Base-by-base conservation (phyloP, 1,140 invertebrate genomes). In the Hyles euphorbiae region DNA sequence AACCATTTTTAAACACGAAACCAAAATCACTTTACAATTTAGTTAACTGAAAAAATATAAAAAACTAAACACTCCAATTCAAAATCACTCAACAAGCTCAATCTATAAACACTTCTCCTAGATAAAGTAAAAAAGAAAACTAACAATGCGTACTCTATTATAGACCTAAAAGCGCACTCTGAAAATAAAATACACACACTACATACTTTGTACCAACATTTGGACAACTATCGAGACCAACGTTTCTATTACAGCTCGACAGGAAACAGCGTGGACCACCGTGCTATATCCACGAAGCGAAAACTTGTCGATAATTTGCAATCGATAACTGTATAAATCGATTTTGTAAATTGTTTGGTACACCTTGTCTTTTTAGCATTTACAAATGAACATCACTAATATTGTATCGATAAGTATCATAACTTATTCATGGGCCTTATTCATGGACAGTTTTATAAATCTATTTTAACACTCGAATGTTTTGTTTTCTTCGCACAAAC, bases 81-180 rank as follows among this genome's bases (percentile, higher is more conserved):
- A 72, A 70, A 67, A 22, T 61, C 59, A 62, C 63, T 68, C 63
- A 70, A 74, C 53, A 67, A 70, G 66, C 68, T 50, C 43, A 56
- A 57, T 65, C 66, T 66, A 66, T 58, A 52, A 59, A 65, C 56
- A 62, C 36, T 59, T 56, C 32, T 53, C 68, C 66, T 72, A 72
- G 60, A 51, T 56, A 73, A 61, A 56, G 58, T 62, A 70, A 60
- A 56, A 56, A 58, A 64, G 32, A 63, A 48, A 44, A 51, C 68
- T 78, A 78, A 80, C 70, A 76, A 67, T 68, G 69, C 69, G 57
- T 40, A 40, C 59, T 73, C 72, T 71, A 76, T 56, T 12, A 43
- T n/a, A 65, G 48, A 61, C 53, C 56, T 65, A 70, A 63, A 77
- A 74, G 70, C 69, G 70, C 70, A 74, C 62, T 63, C 53, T 52